phyloP scores from a whole-genome alignment of 2,113 vertebrate genomes.

The Dromas ardeola region DNA sequence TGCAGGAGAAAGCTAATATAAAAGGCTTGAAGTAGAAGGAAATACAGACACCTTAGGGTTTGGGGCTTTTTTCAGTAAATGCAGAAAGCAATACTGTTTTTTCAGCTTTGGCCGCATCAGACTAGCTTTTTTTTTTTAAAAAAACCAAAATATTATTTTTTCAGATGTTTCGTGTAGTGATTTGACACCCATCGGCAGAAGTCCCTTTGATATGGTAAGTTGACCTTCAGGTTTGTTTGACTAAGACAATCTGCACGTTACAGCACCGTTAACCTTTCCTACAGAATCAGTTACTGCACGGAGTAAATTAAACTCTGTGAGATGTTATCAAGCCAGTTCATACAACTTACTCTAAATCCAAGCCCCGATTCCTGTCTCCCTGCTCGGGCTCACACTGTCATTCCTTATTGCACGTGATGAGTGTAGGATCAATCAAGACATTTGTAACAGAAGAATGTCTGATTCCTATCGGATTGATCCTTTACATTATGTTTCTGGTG shows the following conservation, averaged over 20 bases:
- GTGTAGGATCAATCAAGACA: not conserved
- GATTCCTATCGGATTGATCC: not conserved
- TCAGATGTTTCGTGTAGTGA: not conserved
- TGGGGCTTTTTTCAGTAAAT: not conserved
- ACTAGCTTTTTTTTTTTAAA: not conserved
- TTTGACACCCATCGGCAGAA: not conserved
- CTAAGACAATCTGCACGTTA: not conserved
- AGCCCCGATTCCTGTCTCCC: not conserved
- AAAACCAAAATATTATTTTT: not conserved
- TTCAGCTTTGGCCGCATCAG: not conserved
- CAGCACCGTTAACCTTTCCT: not conserved
- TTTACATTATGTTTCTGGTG: not conserved
- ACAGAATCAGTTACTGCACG: not conserved
- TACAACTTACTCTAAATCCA: not conserved
- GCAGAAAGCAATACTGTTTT: not conserved
- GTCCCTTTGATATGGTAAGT: constrained; percentile 1
- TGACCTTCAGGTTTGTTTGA: not conserved
- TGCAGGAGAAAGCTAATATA: not conserved
- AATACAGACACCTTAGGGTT: not conserved
- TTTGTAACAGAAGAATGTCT: not conserved
- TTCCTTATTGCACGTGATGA: not conserved
- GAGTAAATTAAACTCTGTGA: not conserved
- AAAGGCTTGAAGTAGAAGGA: not conserved
- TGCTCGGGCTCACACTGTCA: not conserved
- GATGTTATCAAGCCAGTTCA: not conserved